These are phyloP conservation scores for Acipenser ruthenus DNA, from an alignment of 2,797 vertebrate genomes.

Conservation along the genomic window DNA sequence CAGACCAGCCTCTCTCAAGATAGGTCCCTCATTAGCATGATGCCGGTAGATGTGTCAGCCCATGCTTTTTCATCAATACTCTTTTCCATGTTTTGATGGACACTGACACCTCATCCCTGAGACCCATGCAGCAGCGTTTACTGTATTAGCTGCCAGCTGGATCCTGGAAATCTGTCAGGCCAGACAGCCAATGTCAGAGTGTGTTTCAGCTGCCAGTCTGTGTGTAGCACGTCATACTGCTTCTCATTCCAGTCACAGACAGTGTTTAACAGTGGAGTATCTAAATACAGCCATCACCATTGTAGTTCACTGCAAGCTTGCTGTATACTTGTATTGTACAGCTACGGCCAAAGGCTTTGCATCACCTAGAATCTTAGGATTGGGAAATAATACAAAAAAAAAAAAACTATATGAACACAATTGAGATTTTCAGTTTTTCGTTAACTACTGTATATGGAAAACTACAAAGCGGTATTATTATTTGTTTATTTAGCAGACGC, in stretches of 20 bases:
- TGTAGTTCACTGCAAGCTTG: no score
- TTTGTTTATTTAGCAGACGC: no score
- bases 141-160: constrained; percentile 13
- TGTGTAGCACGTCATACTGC: neutral
- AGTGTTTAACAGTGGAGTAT: neutral
- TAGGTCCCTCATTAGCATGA: neutral
- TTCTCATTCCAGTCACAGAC: constrained; percentile 10
- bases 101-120: constrained; percentile 4
- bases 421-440: no score
- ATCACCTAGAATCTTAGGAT: no score
- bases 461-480: no score
- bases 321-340: no score
- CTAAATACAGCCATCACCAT: no score
- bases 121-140: constrained; percentile 9
- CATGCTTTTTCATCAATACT: neutral
- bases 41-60: neutral
- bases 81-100: constrained; percentile 1
- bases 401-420: no score
- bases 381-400: no score
- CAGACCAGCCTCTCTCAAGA: no score
- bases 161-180: constrained; percentile 17
- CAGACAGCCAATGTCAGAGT: constrained; percentile 15
- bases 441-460: no score
- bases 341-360: no score
- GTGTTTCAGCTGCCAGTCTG: constrained; percentile 4